Evolutionary conservation across 2,888 invertebrate genomes (phyloP).

Genomic region (Scaptomyza reducta): DNA sequence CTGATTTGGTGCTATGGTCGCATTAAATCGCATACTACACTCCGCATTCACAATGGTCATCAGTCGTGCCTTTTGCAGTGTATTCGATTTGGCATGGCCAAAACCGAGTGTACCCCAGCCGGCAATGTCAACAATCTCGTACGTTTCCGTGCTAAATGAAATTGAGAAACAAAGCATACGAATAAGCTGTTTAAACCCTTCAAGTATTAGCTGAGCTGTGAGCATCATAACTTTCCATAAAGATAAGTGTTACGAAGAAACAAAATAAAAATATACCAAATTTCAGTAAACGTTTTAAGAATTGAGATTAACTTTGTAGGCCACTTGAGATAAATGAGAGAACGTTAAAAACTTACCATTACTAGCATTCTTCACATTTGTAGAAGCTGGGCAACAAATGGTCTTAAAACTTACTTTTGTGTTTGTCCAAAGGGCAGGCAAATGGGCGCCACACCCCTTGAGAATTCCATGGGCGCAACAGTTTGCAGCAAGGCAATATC

Average conservation of each 20-base stretch:
- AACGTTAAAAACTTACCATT: background rate
- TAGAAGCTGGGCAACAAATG: background rate
- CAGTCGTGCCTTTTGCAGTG: constrained; percentile 85
- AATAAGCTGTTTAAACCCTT: too few species aligned
- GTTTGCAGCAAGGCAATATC: constrained; percentile 86
- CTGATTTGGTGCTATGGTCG: constrained; percentile 46
- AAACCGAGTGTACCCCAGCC: constrained; percentile 86
- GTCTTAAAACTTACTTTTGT: constrained; percentile 50
- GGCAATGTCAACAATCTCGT: constrained; percentile 63
- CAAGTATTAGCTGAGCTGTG: too few species aligned
- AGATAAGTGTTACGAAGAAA: too few species aligned
- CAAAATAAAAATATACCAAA: too few species aligned
- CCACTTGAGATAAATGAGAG: background rate
- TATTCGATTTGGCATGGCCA: constrained; percentile 84
- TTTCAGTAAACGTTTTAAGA: too few species aligned
- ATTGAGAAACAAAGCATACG: too few species aligned
- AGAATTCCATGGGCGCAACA: constrained; percentile 83
- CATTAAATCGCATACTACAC: constrained; percentile 63
- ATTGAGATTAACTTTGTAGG: background rate
- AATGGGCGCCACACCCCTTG: constrained; percentile 86
- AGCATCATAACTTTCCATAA: background rate
- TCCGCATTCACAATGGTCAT: constrained; percentile 72
- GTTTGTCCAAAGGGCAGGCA: constrained; percentile 86
- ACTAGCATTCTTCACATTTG: background rate
- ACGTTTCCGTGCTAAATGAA: constrained; percentile 39